phyloP scores from a whole-genome alignment of 2,797 vertebrate genomes.

The Oryzias sinensis region DNA sequence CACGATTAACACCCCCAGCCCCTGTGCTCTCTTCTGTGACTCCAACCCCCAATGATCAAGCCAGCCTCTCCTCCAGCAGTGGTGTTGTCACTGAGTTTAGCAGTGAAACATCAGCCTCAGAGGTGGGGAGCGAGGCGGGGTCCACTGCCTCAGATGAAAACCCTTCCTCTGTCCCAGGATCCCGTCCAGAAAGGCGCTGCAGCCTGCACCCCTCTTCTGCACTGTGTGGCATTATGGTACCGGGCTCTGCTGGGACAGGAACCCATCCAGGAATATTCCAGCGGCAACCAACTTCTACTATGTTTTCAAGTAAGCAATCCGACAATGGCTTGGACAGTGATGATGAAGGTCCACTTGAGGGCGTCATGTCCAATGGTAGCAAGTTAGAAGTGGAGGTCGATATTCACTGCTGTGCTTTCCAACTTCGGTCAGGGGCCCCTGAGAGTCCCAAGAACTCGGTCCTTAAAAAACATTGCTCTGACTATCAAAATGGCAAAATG shows the following conservation, averaged over 20 bases:
- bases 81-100: slow-evolving; percentile 90
- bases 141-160: slow-evolving; percentile 95
- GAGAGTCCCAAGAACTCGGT: slow-evolving; percentile 65
- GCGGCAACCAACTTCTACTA: slow-evolving; percentile 89
- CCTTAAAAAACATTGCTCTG: slow-evolving; percentile 63
- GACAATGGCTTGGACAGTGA: slow-evolving; percentile 96
- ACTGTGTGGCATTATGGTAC: slow-evolving; percentile 67
- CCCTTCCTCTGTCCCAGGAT: slow-evolving; percentile 67
- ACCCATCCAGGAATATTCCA: slow-evolving; percentile 82
- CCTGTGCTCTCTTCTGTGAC: slow-evolving; percentile 61
- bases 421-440: slow-evolving; percentile 74
- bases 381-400: slow-evolving; percentile 96
- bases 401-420: slow-evolving; percentile 94
- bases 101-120: slow-evolving; percentile 92
- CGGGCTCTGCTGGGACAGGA: slow-evolving; percentile 37
- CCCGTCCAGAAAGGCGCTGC: slow-evolving; percentile 87
- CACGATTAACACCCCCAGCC: slow-evolving; percentile 58
- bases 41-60: slow-evolving; percentile 71
- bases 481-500: slow-evolving; percentile 73
- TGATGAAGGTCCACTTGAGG: slow-evolving; percentile 90
- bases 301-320: slow-evolving; percentile 94
- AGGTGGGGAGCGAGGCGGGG: slow-evolving; percentile 94
- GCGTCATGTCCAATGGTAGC: slow-evolving; percentile 93
- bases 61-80: slow-evolving; percentile 86
- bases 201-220: slow-evolving; percentile 86